A percentile compares a stretch with the other conserved stretches of the same genome.
These are phyloP conservation scores for Serrognathus titanus DNA, from an alignment of 2,888 invertebrate genomes.

Conservation along the genomic window DNA sequence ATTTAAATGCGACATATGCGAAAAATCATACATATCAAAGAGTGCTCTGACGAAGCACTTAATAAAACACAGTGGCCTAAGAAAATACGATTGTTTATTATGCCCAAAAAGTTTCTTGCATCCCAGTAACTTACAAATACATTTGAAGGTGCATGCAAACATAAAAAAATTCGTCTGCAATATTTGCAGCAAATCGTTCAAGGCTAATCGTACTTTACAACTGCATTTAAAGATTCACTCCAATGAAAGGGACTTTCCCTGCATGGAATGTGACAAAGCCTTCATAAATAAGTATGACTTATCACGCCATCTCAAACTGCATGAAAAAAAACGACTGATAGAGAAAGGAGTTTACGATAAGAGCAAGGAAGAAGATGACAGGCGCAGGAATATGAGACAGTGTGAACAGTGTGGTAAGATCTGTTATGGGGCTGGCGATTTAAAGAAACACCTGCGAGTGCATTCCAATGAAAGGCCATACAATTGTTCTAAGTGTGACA, in stretches of 20 bases:
- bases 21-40: slow-evolving; percentile 22
- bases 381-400: slow-evolving; percentile 23
- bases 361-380: slow-evolving; percentile 21
- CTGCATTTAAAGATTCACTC: slow-evolving; percentile 29
- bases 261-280: slow-evolving; percentile 29
- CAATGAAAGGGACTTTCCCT: slow-evolving; percentile 28
- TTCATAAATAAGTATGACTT: slow-evolving; percentile 29
- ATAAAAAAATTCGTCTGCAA: slow-evolving; percentile 24
- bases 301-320: slow-evolving; percentile 24
- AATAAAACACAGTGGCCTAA: slow-evolving; percentile 22
- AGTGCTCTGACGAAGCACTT: slow-evolving; percentile 26
- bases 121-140: slow-evolving; percentile 28
- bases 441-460: slow-evolving; percentile 25
- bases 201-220: slow-evolving; percentile 23
- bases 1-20: slow-evolving; percentile 26
- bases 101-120: slow-evolving; percentile 29
- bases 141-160: slow-evolving; percentile 25
- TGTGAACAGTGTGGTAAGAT: slow-evolving; percentile 30
- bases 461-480: slow-evolving; percentile 27
- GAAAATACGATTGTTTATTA: slow-evolving; percentile 25
- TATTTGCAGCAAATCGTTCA: slow-evolving; percentile 28
- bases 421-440: slow-evolving; percentile 23
- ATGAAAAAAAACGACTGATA: slow-evolving; percentile 25
- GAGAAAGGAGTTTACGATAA: slow-evolving; percentile 23
- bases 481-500: slow-evolving; percentile 24